Evolutionary conservation across 2,797 vertebrate species (phyloP).

Genomic region (Argentina silus): DNA sequence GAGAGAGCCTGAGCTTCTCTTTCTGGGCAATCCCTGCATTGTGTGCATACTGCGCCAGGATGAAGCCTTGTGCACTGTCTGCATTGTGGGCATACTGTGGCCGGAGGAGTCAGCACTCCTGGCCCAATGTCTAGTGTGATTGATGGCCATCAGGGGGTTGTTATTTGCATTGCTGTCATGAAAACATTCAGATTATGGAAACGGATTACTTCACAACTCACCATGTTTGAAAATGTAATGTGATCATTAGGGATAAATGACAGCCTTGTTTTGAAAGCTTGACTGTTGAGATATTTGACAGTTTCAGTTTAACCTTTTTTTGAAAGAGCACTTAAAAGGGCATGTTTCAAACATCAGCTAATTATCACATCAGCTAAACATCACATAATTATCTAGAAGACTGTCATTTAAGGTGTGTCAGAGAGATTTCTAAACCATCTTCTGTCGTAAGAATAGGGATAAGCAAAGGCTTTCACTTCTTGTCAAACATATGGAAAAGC

Average conservation of each 20-base stretch:
- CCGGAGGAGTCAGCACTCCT: conserved; percentile 21
- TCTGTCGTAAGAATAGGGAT: too few relatives aligned
- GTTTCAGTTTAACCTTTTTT: background rate
- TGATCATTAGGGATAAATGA: conserved; percentile 6
- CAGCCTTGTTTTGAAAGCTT: background rate
- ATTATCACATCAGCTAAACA: background rate
- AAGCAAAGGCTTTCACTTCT: too few relatives aligned
- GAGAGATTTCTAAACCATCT: too few relatives aligned
- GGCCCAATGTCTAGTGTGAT: conserved; percentile 41
- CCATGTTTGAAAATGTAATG: conserved; percentile 33
- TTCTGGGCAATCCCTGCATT: conserved; percentile 42
- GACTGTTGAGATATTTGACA: conserved; percentile 2
- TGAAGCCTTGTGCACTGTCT: conserved; percentile 37
- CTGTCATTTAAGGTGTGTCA: too few relatives aligned
- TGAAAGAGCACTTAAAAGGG: background rate
- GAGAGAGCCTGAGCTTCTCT: conserved; percentile 48
- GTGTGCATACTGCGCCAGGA: conserved; percentile 44
- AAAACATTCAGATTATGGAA: conserved; percentile 14
- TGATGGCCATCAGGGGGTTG: conserved; percentile 42
- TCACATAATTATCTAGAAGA: too few relatives aligned
- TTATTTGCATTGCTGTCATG: conserved; percentile 48
- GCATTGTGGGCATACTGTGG: conserved; percentile 49
- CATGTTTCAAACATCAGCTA: background rate
- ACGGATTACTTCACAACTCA: conserved; percentile 20
- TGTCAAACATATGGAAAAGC: too few relatives aligned